Evolutionary conservation across 2,797 vertebrate genomes (phyloP).

Genomic region (Oreortyx pictus): DNA sequence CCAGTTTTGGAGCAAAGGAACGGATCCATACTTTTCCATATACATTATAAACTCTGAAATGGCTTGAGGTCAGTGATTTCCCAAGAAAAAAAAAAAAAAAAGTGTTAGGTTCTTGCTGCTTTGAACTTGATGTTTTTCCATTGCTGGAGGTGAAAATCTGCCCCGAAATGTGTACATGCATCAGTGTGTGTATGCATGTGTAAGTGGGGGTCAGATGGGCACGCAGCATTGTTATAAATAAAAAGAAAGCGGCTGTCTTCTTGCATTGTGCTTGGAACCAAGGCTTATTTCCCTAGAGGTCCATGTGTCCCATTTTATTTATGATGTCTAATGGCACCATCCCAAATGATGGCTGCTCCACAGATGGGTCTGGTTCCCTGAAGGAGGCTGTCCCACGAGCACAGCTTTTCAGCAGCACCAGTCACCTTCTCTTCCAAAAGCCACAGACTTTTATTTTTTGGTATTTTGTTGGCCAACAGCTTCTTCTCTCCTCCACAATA

Average conservation of each 20-base stretch:
- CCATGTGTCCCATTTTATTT: constrained; percentile 46
- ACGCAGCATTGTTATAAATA: not conserved
- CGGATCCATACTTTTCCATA: not conserved
- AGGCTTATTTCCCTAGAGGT: constrained; percentile 53
- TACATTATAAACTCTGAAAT: not conserved
- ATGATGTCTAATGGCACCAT: constrained; percentile 42
- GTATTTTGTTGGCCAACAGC: not conserved
- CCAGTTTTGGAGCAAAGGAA: not conserved
- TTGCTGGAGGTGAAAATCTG: constrained; percentile 25
- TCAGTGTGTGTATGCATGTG: not conserved
- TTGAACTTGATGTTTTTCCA: constrained; percentile 9
- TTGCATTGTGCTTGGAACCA: not conserved
- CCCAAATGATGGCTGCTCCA: constrained; percentile 32
- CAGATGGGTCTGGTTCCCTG: not conserved
- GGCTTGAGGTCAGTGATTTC: not conserved
- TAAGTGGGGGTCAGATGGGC: constrained; percentile 48
- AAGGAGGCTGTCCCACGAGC: not conserved
- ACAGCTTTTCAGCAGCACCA: not conserved
- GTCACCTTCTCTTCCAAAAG: not conserved
- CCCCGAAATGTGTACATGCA: not conserved
- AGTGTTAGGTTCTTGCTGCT: not conserved
- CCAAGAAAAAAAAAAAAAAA: not conserved
- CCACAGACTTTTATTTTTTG: not conserved
- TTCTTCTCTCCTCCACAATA: not conserved
- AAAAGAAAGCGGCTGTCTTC: constrained; percentile 3